These are phyloP conservation scores for Pica pica DNA, from an alignment of 2,113 vertebrate genomes.

Conservation along the genomic window DNA sequence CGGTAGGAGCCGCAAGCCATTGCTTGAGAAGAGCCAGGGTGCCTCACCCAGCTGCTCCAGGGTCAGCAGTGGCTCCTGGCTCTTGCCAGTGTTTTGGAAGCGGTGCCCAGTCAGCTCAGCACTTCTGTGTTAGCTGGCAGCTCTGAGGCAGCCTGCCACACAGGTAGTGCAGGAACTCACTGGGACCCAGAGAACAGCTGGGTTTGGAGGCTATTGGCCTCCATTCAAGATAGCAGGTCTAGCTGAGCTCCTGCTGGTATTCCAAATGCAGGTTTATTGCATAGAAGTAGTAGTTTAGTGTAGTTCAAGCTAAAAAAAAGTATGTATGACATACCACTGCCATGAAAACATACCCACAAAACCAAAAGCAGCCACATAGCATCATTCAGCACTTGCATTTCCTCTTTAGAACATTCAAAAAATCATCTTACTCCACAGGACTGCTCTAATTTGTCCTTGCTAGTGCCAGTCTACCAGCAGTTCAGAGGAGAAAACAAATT, in stretches of 20 bases:
- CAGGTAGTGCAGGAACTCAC: not conserved
- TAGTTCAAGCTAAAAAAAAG: not conserved
- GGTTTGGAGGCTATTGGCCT: not conserved
- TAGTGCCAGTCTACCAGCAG: not conserved
- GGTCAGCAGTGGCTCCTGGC: not conserved
- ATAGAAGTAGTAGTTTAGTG: not conserved
- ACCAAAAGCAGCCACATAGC: not conserved
- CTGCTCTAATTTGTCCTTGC: not conserved
- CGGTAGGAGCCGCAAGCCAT: fast-evolving
- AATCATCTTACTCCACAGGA: not conserved
- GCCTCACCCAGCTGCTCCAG: not conserved
- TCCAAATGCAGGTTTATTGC: not conserved
- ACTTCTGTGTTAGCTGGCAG: not conserved
- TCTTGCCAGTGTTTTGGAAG: not conserved
- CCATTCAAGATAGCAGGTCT: not conserved
- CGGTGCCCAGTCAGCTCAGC: fast-evolving
- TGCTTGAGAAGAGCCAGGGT: not conserved
- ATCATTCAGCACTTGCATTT: not conserved
- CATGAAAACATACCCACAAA: not conserved
- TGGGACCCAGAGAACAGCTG: not conserved
- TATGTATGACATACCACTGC: not conserved
- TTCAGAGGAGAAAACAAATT: not conserved
- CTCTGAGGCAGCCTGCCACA: not conserved
- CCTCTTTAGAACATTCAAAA: not conserved
- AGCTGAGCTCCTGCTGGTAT: not conserved